A percentile compares a stretch with the other conserved stretches of the same genome.
These are phyloP conservation scores for Limosa lapponica DNA, from an alignment of 2,797 vertebrate genomes.

Conservation along the genomic window DNA sequence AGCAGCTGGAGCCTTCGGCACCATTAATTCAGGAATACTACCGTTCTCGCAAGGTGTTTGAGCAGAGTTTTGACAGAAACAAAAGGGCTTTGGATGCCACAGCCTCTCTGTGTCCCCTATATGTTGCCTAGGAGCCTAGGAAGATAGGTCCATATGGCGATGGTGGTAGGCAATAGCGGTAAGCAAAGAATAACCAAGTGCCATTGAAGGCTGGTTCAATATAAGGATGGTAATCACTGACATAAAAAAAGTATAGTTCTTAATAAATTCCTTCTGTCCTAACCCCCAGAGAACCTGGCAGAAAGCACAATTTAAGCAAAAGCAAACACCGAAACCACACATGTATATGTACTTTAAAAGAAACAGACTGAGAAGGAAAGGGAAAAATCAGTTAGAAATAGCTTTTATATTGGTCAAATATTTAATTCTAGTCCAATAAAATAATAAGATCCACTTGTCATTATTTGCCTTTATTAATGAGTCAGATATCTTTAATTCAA, in stretches of 20 bases:
- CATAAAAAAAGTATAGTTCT: background rate
- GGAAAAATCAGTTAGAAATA: background rate
- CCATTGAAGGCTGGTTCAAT: background rate
- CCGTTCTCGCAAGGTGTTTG: background rate
- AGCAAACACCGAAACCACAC: background rate
- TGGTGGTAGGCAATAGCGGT: background rate
- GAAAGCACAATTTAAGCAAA: background rate
- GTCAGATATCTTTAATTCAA: constrained; percentile 51
- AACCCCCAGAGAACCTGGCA: background rate
- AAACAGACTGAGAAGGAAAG: background rate
- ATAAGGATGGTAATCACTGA: background rate
- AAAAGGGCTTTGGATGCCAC: background rate
- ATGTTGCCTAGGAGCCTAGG: background rate
- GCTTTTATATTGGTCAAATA: constrained; percentile 6
- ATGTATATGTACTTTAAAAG: background rate
- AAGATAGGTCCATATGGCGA: background rate
- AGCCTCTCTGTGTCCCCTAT: rapidly evolving
- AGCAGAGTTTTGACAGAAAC: background rate
- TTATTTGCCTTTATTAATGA: constrained; percentile 47
- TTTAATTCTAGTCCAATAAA: constrained; percentile 39
- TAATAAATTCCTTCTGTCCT: background rate
- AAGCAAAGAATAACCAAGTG: background rate
- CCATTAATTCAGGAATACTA: background rate
- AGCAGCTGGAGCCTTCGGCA: background rate
- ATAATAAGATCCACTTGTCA: background rate